Base-by-base conservation (phyloP, 2,113 vertebrate species). In the Anser brachyrhynchus region DNA sequence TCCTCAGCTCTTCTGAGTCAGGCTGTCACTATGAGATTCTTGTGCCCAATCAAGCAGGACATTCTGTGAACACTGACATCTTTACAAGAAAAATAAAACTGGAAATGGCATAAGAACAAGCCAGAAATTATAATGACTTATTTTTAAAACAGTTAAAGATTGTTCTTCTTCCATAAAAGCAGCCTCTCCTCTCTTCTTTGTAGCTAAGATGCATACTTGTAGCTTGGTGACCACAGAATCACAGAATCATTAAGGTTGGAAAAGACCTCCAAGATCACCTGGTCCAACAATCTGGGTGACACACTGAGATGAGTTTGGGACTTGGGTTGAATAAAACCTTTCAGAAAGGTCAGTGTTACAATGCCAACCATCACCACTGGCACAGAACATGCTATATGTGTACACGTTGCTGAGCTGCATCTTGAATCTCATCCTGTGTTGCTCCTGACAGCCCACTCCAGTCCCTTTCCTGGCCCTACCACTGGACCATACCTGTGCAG, bases 301-400 rank as follows among this genome's bases (percentile, higher is more conserved):
- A 64, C 29, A 39, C 5, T 18, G 51, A 71, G 31, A 61, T 41
- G 17, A 76, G 21, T 23, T 20, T 77, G 59, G 57, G 52, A 26
- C 59, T 44, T 88, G 43, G 33, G 19, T n/a, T 29, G 11, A 76
- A 57, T n/a, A 35, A 75, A 92, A 29, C 8, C 13, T 77, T 51
- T 58, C 51, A 66, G 76, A 67, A 79, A 83, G 44, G 39, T 49
- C 64, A 43, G n/a, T 5, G 5, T 55, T 88, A 37, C 39, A 2
- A 1, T 17, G n/a, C 15, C 35, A 41, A 69, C 3, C 1, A 15
- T 28, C 71, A 64, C 1, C 1, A 21, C 35, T 65, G 31, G 21
- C 35, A 43, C 11, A 26, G 8, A 57, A 70, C 9, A 5, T 11
- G 22, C 18, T 79, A 0, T 12, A n/a, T 6, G 4, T 5, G 26